Evolutionary conservation across 2,888 invertebrate genomes (phyloP).

Genomic region (Cantharis flavilabris): DNA sequence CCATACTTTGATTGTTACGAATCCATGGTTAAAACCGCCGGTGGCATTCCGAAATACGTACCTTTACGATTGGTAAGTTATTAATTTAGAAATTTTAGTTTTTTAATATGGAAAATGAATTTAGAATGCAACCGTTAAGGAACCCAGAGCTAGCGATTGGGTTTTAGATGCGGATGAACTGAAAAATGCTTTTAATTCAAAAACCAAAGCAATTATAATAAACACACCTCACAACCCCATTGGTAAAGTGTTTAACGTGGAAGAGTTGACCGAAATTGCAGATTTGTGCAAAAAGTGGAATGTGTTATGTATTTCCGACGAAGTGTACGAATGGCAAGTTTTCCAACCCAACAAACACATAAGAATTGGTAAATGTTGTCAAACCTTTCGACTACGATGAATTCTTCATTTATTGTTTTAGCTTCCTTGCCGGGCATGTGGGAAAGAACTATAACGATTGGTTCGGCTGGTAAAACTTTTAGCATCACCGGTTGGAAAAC

Average conservation of each 20-base stretch:
- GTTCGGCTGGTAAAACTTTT: conserved; percentile 98
- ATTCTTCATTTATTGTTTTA: neutral
- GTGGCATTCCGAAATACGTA: conserved; percentile 85
- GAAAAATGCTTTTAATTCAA: conserved; percentile 75
- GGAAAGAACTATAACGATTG: conserved; percentile 95
- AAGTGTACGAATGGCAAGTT: conserved; percentile 98
- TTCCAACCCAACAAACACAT: conserved; percentile 83
- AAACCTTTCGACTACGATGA: neutral
- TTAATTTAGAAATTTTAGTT: neutral
- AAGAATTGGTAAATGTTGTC: conserved; percentile 73
- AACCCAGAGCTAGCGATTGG: conserved; percentile 76
- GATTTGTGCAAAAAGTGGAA: conserved; percentile 90
- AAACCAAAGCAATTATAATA: conserved; percentile 93
- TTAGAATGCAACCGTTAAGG: neutral
- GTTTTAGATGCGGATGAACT: conserved; percentile 82
- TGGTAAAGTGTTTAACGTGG: conserved; percentile 81
- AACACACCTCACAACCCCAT: conserved; percentile 98
- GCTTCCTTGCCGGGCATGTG: conserved; percentile 87
- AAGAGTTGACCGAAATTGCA: conserved; percentile 79
- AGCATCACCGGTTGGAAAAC: conserved; percentile 97
- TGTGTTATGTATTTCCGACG: conserved; percentile 90
- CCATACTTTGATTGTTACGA: conserved; percentile 99
- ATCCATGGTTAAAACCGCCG: conserved; percentile 88
- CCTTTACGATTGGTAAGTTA: conserved; percentile 77
- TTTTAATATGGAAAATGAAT: neutral